Base-by-base conservation (phyloP, 2,888 invertebrate genomes). In the Gortyna flavago region DNA sequence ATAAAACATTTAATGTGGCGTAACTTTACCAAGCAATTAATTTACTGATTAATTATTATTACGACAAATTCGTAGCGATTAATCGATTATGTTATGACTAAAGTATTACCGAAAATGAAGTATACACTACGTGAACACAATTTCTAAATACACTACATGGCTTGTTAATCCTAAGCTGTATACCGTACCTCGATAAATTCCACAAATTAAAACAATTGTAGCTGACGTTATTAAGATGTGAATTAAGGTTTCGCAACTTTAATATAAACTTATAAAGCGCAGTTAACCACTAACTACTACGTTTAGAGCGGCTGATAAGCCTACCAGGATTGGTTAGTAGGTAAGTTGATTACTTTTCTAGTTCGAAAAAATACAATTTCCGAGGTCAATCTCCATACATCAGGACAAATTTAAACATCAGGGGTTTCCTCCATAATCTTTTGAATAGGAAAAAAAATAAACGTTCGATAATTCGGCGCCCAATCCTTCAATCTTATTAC, bases 21-120 rank as follows among this genome's bases (percentile, higher is more conserved):
- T 29, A 70, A 35, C 51, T 13, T 32, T 62, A 70, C 66, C 32
- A 62, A 73, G 57, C 79, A 62, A 67, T 73, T 72, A 83, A 38
- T 72, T 83, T 32, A 72, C 32, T 18, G 54, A 80, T 74, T 48
- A 65, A 38, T 71, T 16, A 25, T 41, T 41, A 35, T 44, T 18
- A 57, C 80, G 80, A 80, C 65, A 68, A 68, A 79, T 72, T 84
- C 25, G 25, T 54, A 51, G 32, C 67, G 32, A 54, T 68, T 85
- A 81, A 85, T 75, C 73, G 83, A 57, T 75, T 73, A 69, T 73
- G 38, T 75, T 73, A 69, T 73, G 38, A 69, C 44, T 25, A 18
- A 84, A 72, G 75, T 75, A 65, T 77, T 69, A 59, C 59, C 68
- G 62, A 79, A 73, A 77, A 74, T 83, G 51, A 75, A 41, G 84